phyloP scores from a whole-genome alignment of 1,140 invertebrate species.

The Nephila pilipes region DNA sequence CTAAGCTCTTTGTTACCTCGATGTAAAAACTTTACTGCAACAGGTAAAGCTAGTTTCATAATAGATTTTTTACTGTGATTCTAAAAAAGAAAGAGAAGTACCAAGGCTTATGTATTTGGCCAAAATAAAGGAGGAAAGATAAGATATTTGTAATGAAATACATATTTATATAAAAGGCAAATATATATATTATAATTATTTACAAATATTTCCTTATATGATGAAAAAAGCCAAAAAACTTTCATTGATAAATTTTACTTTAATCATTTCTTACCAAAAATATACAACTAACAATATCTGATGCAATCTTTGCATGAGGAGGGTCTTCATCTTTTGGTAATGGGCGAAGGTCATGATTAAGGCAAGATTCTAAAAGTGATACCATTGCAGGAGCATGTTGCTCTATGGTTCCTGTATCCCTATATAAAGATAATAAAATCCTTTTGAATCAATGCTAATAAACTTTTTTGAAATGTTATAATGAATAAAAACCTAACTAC shows the following conservation, averaged over 20 bases:
- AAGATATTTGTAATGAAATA: too few species aligned
- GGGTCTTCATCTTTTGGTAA: conserved; percentile 90
- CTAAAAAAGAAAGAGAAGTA: conserved; percentile 82
- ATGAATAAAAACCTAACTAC: conserved; percentile 80
- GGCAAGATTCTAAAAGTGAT: conserved; percentile 90
- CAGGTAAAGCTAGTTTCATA: conserved; percentile 93
- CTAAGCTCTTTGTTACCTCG: conserved; percentile 94
- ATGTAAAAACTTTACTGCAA: conserved; percentile 94
- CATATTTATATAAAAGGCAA: too few species aligned
- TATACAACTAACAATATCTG: conserved; percentile 95
- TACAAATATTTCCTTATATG: too few species aligned
- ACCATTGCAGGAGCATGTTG: conserved; percentile 91
- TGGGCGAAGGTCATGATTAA: conserved; percentile 93
- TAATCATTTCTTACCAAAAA: conserved; percentile 88
- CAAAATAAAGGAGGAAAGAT: too few species aligned
- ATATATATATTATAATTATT: too few species aligned
- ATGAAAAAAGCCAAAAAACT: too few species aligned
- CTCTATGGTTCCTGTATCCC: conserved; percentile 93
- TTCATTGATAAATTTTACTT: too few species aligned
- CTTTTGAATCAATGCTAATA: neutral
- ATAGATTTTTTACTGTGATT: conserved; percentile 93
- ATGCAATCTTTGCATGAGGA: conserved; percentile 96
- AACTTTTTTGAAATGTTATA: neutral
- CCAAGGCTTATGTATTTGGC: too few species aligned
- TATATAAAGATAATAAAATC: conserved; percentile 80